These are phyloP conservation scores for Calypte anna DNA, from an alignment of 2,113 vertebrate genomes.

Conservation along the genomic window DNA sequence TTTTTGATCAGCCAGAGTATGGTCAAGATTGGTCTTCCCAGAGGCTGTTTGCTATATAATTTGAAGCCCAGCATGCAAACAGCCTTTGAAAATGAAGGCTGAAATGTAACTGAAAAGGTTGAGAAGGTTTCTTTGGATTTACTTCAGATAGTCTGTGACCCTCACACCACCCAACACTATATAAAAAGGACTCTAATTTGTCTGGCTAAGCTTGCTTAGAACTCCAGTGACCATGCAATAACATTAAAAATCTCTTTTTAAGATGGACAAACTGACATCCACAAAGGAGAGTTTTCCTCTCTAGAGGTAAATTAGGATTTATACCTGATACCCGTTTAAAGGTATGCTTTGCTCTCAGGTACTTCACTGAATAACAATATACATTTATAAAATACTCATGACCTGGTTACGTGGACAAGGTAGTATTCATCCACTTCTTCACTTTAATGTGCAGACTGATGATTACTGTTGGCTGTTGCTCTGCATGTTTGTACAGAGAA, in stretches of 20 bases:
- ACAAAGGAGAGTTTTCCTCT: slow-evolving; percentile 40
- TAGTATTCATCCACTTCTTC: background rate
- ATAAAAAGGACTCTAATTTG: background rate
- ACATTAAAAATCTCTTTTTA: slow-evolving; percentile 25
- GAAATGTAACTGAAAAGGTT: background rate
- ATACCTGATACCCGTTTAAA: background rate
- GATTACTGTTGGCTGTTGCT: background rate
- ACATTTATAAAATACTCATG: background rate
- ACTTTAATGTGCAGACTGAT: background rate
- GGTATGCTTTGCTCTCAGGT: slow-evolving; percentile 12
- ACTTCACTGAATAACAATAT: background rate
- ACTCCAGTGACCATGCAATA: background rate
- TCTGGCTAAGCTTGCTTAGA: background rate
- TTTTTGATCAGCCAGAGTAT: background rate
- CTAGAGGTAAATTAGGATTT: slow-evolving; percentile 36
- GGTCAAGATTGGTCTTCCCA: background rate
- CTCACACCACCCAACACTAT: background rate
- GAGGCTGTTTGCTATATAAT: background rate
- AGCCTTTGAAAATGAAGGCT: background rate
- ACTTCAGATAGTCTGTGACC: no score
- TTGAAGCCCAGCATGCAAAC: background rate
- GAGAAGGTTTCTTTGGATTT: background rate
- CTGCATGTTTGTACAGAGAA: slow-evolving; percentile 18
- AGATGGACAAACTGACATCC: slow-evolving; percentile 32
- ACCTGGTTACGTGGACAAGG: slow-evolving; percentile 14